Evolutionary conservation across 2,113 vertebrate species (phyloP), one percentile per base, ranked within the genome.

Genomic region (Cochlearius cochlearius): DNA sequence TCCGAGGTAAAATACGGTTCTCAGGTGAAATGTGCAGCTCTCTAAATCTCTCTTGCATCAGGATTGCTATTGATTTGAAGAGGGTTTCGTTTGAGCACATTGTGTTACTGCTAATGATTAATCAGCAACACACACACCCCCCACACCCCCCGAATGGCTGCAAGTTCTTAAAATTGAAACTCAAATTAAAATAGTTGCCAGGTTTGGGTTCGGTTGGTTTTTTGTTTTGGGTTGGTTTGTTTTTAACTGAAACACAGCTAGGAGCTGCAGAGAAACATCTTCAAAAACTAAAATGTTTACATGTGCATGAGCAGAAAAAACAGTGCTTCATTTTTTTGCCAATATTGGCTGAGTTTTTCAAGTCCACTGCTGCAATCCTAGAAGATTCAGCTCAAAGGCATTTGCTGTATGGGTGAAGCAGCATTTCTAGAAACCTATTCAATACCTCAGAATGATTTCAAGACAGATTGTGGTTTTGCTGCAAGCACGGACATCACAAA

Each of bases 51-150:
- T 82, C 80, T 72, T 87, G 60, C 62, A 38, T 79, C 79, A 85
- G 49, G 58, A 84, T 68, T 89, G 64, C 47, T 94, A 81, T 89
- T 89, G 93, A 95, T 96, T 94, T 87, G 76, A 87, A 86, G 58
- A 76, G 56, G 21, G 32, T 58, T 91, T 94, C 3, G 1, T 92
- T 39, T 69, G 73, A 87, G 53, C 55, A 53, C 69, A 22, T 15
- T 81, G 30, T 92, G 60, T 53, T 77, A 77, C 19, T 69, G 20
- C 69, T 86, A 73, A 72, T 66, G 41, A 84, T 81, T 84, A 89
- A 91, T 94, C 63, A 77, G 74, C 1, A 3, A 15, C 15, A 19
- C 10, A 21, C 15, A 43, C 41, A 43, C n/a, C 7, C 10, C 6
- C 20, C 56, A 12, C 8, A 20, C 30, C 19, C n/a, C 7, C 2